Evolutionary conservation across 2,888 invertebrate genomes (phyloP), one percentile per base, ranked within the genome.

Genomic region (Toxonevra muliebris): DNA sequence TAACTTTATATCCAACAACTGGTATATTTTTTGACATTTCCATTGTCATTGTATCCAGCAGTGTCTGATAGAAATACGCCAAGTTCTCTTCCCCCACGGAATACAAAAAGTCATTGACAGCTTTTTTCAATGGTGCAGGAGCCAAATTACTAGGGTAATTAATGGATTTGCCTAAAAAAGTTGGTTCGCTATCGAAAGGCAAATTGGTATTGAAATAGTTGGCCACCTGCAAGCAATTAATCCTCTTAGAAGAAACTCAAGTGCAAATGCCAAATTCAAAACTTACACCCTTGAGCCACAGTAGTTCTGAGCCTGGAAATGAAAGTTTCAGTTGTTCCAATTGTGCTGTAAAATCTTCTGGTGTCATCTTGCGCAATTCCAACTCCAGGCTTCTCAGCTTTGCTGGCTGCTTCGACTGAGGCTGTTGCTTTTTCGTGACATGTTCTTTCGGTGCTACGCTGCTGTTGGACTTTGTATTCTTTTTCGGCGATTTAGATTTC

Each of bases 241-340:
- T 48, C 42, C 45, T 58, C 12, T 20, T 8, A n/a, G 48, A 5
- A 1, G 66, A 45, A 40, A 43, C 13, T 40, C 7, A n/a, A 12
- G 20, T 52, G 30, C 45, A 50, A 17, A 0, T n/a, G 30, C 9
- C 13, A 53, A 13, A 13, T 50, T 17, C 41, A 45, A 19, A 15
- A 9, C 89, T 88, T 60, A 93, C 87, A 79, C 91, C 91, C 79
- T 92, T 91, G 40, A 93, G 79, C 92, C 93, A 90, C 30, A 89
- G 86, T 48, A 90, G 82, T 9, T 92, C 92, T n/a, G 90, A 90
- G 50, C 90, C 91, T 0, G 91, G 90, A 82, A 90, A 93, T 68
- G 89, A 87, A 2, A 87, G 77, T 81, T 90, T 90, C 61, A 89
- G 89, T 19, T 88, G 87, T 68, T 89, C 87, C 75, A 88, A 81